Percentiles rank a stretch among this genome's conserved stretches.
These are phyloP conservation scores for Oncorhynchus nerka DNA, from an alignment of 2,113 vertebrate genomes.

Conservation along the genomic window DNA sequence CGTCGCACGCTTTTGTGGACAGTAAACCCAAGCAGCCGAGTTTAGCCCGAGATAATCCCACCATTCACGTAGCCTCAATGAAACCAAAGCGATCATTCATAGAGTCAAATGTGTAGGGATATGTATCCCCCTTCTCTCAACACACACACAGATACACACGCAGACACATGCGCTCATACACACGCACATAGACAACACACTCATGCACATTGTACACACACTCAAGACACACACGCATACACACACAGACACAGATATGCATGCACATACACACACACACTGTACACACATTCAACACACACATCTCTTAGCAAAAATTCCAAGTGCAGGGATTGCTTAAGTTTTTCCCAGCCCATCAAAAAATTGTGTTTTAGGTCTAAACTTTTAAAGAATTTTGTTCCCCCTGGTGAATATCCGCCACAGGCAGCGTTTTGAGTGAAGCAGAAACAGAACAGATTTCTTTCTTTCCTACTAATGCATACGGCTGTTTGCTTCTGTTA, in stretches of 20 bases:
- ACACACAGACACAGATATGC: background rate
- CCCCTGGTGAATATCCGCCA: constrained; percentile 29
- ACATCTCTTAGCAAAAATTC: background rate
- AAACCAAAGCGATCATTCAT: constrained; percentile 99
- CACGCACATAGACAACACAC: background rate
- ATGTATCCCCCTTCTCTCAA: constrained; percentile 16
- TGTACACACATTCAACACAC: background rate
- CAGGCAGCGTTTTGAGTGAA: constrained; percentile 23
- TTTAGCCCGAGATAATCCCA: constrained; percentile 74
- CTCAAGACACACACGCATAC: constrained; percentile 15
- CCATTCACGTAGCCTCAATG: constrained; percentile 75
- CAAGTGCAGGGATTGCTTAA: background rate
- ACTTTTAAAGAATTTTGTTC: constrained; percentile 33
- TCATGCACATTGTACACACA: background rate
- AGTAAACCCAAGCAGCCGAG: constrained; percentile 72
- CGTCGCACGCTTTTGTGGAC: constrained; percentile 73
- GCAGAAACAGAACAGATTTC: constrained; percentile 21
- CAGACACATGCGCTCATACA: constrained; percentile 3
- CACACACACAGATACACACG: constrained; percentile 52
- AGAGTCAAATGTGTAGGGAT: constrained; percentile 90
- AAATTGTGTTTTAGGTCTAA: background rate
- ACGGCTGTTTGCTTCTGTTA: constrained; percentile 60
- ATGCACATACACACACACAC: background rate
- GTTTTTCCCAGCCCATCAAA: constrained; percentile 21
- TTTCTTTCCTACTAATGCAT: constrained; percentile 36